Percentiles rank a stretch among this genome's conserved stretches.
These are phyloP conservation scores for Conomelus anceps DNA, from an alignment of 2,888 invertebrate genomes.

Conservation along the genomic window DNA sequence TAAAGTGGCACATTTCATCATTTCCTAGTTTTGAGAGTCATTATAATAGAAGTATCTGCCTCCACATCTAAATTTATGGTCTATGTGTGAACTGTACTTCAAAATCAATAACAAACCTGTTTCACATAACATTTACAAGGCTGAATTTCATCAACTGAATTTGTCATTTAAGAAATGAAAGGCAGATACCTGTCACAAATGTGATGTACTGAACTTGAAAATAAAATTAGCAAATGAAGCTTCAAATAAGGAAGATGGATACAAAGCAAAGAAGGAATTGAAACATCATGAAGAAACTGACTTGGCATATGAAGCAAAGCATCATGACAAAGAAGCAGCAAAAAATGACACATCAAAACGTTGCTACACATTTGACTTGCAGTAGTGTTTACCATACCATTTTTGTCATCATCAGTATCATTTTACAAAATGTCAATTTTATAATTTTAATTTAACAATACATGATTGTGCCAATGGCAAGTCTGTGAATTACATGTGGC, in stretches of 20 bases:
- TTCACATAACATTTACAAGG: slow-evolving; percentile 21
- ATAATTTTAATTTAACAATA: too few species aligned
- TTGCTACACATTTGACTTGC: slow-evolving; percentile 26
- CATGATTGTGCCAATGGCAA: slow-evolving; percentile 3
- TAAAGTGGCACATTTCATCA: slow-evolving; percentile 3
- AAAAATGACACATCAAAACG: slow-evolving; percentile 15
- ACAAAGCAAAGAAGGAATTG: neutral
- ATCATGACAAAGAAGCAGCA: slow-evolving; percentile 19
- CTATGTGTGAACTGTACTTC: slow-evolving; percentile 14
- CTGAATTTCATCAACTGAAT: slow-evolving; percentile 26
- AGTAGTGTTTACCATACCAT: slow-evolving; percentile 26
- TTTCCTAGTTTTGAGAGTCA: slow-evolving; percentile 16
- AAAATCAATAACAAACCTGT: slow-evolving; percentile 6
- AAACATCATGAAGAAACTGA: slow-evolving; percentile 17
- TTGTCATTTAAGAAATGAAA: slow-evolving; percentile 30
- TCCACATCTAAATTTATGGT: slow-evolving; percentile 8
- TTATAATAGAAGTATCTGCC: slow-evolving; percentile 17
- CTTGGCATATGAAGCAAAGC: slow-evolving; percentile 15
- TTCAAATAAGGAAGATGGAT: slow-evolving; percentile 11
- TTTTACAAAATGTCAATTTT: slow-evolving; percentile 16
- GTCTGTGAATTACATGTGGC: slow-evolving; percentile 30
- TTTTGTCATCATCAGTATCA: slow-evolving; percentile 15
- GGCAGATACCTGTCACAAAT: slow-evolving; percentile 32
- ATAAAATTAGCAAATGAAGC: slow-evolving; percentile 3
- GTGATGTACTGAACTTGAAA: slow-evolving; percentile 25